Conservation (phyloP, 1,140 invertebrate species). For the Copidosoma floridanum region DNA sequence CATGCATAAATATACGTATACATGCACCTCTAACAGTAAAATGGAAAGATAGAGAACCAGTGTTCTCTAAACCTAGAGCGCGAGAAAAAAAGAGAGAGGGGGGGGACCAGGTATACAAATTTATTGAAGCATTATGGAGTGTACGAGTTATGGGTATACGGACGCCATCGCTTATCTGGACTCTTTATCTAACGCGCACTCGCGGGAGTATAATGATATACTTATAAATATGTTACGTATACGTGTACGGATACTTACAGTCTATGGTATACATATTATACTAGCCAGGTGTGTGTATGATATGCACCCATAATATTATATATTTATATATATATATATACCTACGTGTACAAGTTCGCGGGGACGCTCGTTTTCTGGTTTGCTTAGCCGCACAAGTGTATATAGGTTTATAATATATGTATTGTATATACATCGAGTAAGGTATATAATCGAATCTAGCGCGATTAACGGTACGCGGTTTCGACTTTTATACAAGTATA, state of each 20-base stretch:
- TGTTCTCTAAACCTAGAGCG: not conserved
- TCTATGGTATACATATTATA: no score
- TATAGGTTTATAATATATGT: no score
- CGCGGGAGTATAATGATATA: not conserved
- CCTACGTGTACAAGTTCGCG: no score
- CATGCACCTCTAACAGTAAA: conserved; percentile 17
- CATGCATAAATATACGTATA: not conserved
- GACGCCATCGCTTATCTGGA: conserved; percentile 1
- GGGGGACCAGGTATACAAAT: not conserved
- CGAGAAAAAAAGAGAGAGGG: conserved; percentile 2
- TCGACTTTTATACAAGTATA: not conserved
- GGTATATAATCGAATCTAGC: conserved; percentile 21
- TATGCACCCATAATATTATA: no score
- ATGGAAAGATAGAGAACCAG: not conserved
- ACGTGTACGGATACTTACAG: no score
- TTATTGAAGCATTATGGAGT: no score
- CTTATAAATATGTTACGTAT: no score
- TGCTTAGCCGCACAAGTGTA: not conserved
- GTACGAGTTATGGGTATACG: not conserved
- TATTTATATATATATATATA: no score
- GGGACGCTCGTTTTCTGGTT: no score
- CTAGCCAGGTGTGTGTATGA: no score
- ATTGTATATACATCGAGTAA: no score
- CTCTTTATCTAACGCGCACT: conserved; percentile 20
- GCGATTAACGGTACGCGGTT: conserved; percentile 26